Conservation (phyloP, 2,888 invertebrate species). For the Stomorhina lunata region DNA sequence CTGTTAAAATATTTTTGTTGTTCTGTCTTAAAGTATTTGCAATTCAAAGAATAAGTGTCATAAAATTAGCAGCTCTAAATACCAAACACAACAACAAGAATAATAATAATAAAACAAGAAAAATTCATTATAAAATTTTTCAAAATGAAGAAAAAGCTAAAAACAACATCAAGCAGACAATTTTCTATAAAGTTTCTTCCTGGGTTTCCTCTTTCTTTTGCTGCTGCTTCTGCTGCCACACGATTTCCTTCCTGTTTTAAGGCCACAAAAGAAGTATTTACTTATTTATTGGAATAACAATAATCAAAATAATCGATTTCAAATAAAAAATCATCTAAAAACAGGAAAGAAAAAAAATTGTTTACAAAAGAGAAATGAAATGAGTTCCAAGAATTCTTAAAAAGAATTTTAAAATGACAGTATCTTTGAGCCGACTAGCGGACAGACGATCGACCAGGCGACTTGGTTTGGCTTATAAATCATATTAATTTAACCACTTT, state of each 20-base stretch:
- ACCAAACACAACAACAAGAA: neutral
- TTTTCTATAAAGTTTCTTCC: neutral
- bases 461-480: slow-evolving; percentile 42
- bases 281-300: neutral
- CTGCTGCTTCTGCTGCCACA: neutral
- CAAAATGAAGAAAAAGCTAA: neutral
- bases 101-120: too few relatives aligned
- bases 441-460: too few relatives aligned
- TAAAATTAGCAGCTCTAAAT: neutral
- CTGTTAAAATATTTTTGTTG: too few relatives aligned
- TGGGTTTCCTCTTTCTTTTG: neutral
- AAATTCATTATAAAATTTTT: neutral
- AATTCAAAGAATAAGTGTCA: neutral
- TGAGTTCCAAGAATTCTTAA: neutral
- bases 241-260: neutral
- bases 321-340: neutral
- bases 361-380: neutral
- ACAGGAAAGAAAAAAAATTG: neutral
- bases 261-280: neutral
- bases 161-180: neutral
- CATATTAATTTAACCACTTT: slow-evolving; percentile 43
- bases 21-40: neutral
- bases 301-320: slow-evolving; percentile 6
- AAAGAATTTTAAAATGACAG: slow-evolving; percentile 1
- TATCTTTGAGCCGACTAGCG: neutral